Percentiles rank a stretch among this genome's conserved stretches.
Conservation (phyloP, 2,797 vertebrate species). For the Hoplostethus mediterraneus region DNA sequence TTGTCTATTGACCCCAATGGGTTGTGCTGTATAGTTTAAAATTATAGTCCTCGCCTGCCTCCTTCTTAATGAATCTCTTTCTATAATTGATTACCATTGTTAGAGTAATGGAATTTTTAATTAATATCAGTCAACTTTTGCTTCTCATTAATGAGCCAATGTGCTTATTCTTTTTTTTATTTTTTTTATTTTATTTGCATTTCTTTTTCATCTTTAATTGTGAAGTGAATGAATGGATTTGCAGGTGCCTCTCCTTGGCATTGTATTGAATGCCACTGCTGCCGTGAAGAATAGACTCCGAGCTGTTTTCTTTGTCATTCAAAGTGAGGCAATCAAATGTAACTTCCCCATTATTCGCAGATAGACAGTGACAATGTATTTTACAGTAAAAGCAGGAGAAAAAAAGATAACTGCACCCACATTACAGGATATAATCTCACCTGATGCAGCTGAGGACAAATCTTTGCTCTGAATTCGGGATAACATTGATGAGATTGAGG, state of each 20-base stretch:
- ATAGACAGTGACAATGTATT: slow-evolving; percentile 43
- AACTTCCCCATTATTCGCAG: slow-evolving; percentile 39
- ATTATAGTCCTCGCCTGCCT: slow-evolving; percentile 47
- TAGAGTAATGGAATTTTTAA: slow-evolving; percentile 82
- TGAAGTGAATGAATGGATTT: slow-evolving; percentile 50
- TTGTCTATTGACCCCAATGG: slow-evolving; percentile 30
- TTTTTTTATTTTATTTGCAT: slow-evolving; percentile 48
- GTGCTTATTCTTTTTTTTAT: slow-evolving; percentile 43
- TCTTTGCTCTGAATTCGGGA: background rate
- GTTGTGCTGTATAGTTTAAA: slow-evolving; percentile 52
- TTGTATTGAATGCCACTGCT: slow-evolving; percentile 47
- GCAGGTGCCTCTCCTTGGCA: slow-evolving; percentile 57
- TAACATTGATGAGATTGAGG: background rate
- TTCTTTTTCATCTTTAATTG: slow-evolving; percentile 67
- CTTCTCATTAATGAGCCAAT: slow-evolving; percentile 71
- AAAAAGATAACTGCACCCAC: background rate
- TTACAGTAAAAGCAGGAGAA: background rate
- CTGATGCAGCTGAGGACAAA: background rate
- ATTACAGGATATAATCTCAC: background rate
- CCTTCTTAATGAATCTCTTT: slow-evolving; percentile 69
- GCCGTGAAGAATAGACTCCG: slow-evolving; percentile 16
- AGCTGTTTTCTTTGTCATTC: slow-evolving; percentile 24
- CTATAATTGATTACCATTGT: slow-evolving; percentile 80
- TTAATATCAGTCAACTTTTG: slow-evolving; percentile 77
- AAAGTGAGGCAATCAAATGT: slow-evolving; percentile 26